Evolutionary conservation across 2,113 vertebrate species (phyloP).

Genomic region (Dromaius novaehollandiae): DNA sequence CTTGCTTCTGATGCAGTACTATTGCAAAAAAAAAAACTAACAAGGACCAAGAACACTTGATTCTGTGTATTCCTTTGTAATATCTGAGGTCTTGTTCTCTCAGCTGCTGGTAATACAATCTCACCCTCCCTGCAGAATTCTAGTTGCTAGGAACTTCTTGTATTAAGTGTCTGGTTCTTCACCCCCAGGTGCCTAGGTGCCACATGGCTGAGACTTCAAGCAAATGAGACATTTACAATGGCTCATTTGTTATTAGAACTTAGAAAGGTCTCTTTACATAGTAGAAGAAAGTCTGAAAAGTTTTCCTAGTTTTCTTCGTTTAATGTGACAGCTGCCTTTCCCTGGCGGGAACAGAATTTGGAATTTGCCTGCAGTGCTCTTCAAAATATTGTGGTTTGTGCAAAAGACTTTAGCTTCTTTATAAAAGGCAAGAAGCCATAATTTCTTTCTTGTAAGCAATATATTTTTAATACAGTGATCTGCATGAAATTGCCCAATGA

Average conservation of each 20-base stretch:
- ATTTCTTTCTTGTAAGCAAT: not conserved
- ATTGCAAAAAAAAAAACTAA: not conserved
- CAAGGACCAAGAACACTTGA: not conserved
- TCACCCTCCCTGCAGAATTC: not conserved
- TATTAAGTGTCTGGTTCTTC: constrained; percentile 50
- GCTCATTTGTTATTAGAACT: constrained; percentile 35
- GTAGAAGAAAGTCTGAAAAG: constrained; percentile 30
- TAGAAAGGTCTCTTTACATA: constrained; percentile 25
- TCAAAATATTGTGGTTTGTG: constrained; percentile 26
- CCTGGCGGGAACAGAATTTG: constrained; percentile 14
- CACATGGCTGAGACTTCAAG: constrained; percentile 25
- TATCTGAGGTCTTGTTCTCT: not conserved
- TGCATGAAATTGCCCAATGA: not conserved
- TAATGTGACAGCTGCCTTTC: constrained; percentile 24
- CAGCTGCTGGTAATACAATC: constrained; percentile 22
- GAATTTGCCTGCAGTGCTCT: not conserved
- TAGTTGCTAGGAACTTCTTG: constrained; percentile 35
- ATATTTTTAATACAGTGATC: not conserved
- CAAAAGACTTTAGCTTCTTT: not conserved
- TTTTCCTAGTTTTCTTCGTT: not conserved
- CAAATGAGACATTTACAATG: constrained; percentile 50
- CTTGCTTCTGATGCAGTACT: not conserved
- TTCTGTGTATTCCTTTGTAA: not conserved
- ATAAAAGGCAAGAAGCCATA: not conserved
- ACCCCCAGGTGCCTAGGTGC: not conserved